phyloP scores from a whole-genome alignment of 2,888 invertebrate species.

The Tryphoninae sp. region DNA sequence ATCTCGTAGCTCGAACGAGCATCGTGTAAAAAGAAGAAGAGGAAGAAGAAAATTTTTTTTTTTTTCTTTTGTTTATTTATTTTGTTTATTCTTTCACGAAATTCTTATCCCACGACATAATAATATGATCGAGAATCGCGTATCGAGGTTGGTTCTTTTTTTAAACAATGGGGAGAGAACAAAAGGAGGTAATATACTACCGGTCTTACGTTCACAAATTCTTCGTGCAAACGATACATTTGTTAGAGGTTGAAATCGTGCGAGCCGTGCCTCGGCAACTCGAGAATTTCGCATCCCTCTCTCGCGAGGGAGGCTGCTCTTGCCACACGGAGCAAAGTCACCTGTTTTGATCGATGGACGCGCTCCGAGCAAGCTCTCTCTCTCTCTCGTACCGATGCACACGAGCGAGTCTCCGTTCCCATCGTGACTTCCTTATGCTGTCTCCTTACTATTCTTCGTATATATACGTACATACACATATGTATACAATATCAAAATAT shows the following conservation, averaged over 20 bases:
- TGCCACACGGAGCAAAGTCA: constrained; percentile 44
- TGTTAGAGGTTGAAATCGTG: constrained; percentile 62
- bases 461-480: not conserved
- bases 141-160: not conserved
- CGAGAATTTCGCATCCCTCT: constrained; percentile 39
- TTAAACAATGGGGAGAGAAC: constrained; percentile 18
- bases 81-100: not conserved
- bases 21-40: not conserved
- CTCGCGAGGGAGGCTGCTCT: not conserved
- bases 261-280: constrained; percentile 59
- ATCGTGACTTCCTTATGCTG: constrained; percentile 56
- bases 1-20: constrained; percentile 18
- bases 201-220: constrained; percentile 59
- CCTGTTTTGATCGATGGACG: constrained; percentile 63
- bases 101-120: not conserved
- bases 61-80: not conserved
- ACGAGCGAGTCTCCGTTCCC: constrained; percentile 44
- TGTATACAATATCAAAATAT: too few species aligned
- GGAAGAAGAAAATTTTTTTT: not conserved
- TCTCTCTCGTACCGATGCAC: constrained; percentile 13
- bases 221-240: constrained; percentile 62
- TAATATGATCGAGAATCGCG: not conserved
- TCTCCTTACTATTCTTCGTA: not conserved
- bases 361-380: constrained; percentile 21
- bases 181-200: constrained; percentile 44